phyloP scores from a whole-genome alignment of 2,797 vertebrate species.

The Phoebastria nigripes region DNA sequence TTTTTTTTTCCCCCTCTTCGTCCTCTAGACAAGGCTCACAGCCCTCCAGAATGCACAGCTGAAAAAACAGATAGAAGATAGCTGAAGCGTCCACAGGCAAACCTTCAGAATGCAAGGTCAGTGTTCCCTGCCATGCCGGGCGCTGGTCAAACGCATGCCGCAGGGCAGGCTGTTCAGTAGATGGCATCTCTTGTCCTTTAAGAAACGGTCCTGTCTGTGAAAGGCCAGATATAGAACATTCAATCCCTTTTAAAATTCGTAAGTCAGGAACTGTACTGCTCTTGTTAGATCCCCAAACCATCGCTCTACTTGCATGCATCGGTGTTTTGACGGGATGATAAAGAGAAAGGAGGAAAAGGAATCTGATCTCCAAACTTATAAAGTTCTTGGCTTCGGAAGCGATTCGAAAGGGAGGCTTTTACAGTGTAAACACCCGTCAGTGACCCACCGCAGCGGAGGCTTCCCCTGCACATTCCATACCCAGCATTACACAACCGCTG shows the following conservation, averaged over 20 bases:
- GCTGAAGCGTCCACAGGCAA: neutral
- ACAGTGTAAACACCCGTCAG: neutral
- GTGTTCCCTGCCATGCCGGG: fast-evolving
- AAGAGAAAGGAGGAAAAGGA: neutral
- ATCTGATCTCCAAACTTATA: neutral
- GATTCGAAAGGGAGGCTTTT: neutral
- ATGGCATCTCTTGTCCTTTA: neutral
- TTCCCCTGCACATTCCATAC: neutral
- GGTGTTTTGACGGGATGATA: neutral
- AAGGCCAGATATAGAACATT: neutral
- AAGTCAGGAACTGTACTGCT: neutral
- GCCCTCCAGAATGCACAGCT: neutral
- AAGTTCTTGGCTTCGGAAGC: neutral
- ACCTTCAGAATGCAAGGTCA: neutral
- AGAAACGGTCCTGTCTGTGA: neutral
- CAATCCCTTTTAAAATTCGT: neutral
- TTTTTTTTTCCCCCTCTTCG: neutral
- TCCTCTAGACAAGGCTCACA: neutral
- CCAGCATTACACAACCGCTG: neutral
- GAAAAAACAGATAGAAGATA: neutral
- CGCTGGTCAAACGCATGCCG: fast-evolving
- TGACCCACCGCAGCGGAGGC: neutral
- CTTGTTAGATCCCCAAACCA: neutral
- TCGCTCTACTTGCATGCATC: fast-evolving
- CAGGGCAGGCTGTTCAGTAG: neutral